Evolutionary conservation across 2,797 vertebrate genomes (phyloP).

Genomic region (Halcyon badia): DNA sequence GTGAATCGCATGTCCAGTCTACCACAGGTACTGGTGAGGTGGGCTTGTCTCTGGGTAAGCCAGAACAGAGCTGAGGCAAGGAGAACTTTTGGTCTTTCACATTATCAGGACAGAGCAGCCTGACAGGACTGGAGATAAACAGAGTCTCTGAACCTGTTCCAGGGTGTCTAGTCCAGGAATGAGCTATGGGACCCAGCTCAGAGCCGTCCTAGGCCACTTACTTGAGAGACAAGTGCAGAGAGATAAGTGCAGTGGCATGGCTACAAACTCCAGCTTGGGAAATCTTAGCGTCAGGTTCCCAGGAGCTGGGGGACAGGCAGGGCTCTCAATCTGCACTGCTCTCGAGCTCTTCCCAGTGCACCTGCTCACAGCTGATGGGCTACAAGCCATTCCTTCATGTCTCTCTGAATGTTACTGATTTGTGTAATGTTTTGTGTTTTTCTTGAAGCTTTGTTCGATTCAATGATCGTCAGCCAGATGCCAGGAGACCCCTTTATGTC

Average conservation of each 20-base stretch:
- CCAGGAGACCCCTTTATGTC: constrained; percentile 89
- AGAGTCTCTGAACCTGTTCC: neutral
- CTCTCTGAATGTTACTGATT: neutral
- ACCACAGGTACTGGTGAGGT: constrained; percentile 84
- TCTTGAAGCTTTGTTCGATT: constrained; percentile 86
- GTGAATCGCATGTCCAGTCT: constrained; percentile 85
- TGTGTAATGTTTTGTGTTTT: neutral
- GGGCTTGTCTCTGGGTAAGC: neutral
- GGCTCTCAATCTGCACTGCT: neutral
- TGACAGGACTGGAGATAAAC: neutral
- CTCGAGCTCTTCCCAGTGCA: neutral
- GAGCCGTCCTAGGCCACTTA: neutral
- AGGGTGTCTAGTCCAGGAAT: neutral
- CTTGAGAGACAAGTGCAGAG: neutral
- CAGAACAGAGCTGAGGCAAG: neutral
- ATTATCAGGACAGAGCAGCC: neutral
- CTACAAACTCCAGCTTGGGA: neutral
- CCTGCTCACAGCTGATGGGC: neutral
- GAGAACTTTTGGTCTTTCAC: neutral
- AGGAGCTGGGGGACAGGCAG: neutral
- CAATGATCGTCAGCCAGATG: constrained; percentile 85
- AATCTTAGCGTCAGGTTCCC: neutral
- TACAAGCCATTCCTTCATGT: neutral
- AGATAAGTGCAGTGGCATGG: accelerated
- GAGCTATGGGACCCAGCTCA: neutral